Conservation (phyloP, 2,888 invertebrate genomes). For the Cristatella mucedo region DNA sequence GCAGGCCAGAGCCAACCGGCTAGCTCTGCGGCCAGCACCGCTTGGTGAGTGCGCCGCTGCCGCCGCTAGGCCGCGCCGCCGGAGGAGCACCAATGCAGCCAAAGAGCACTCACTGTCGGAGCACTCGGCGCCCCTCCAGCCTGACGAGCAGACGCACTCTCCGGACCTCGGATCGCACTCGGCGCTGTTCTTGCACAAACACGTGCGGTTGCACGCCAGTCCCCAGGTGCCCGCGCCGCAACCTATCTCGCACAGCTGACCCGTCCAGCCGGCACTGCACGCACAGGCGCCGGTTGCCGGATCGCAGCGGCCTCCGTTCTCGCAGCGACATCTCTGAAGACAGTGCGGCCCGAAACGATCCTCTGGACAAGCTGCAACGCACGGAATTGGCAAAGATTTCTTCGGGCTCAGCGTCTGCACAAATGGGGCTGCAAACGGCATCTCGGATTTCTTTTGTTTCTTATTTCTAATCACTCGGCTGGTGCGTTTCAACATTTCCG, state of each 20-base stretch:
- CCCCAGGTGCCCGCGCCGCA: slow-evolving; percentile 24
- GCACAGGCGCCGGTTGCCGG: slow-evolving; percentile 57
- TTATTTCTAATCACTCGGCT: no score
- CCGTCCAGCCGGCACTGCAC: slow-evolving; percentile 21
- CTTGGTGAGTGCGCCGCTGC: no score
- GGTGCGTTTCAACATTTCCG: no score
- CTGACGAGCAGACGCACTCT: slow-evolving; percentile 39
- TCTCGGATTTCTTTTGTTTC: no score
- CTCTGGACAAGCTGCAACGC: slow-evolving; percentile 46
- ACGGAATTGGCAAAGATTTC: no score
- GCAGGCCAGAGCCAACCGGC: no score
- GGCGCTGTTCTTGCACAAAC: slow-evolving; percentile 22
- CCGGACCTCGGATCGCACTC: slow-evolving; percentile 23
- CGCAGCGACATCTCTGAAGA: slow-evolving; percentile 27
- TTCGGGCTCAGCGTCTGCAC: no score
- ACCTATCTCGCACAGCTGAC: background rate
- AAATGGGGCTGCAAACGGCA: no score
- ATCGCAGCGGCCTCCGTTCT: slow-evolving; percentile 59
- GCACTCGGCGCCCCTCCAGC: slow-evolving; percentile 24
- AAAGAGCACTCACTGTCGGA: slow-evolving; percentile 25
- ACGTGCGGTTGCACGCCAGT: slow-evolving; percentile 17
- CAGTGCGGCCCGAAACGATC: slow-evolving; percentile 44
- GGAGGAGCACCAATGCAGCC: no score
- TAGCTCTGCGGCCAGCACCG: no score
- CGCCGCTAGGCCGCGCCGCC: no score